Evolutionary conservation across 2,888 invertebrate genomes (phyloP).

Genomic region (Drosophila testacea): DNA sequence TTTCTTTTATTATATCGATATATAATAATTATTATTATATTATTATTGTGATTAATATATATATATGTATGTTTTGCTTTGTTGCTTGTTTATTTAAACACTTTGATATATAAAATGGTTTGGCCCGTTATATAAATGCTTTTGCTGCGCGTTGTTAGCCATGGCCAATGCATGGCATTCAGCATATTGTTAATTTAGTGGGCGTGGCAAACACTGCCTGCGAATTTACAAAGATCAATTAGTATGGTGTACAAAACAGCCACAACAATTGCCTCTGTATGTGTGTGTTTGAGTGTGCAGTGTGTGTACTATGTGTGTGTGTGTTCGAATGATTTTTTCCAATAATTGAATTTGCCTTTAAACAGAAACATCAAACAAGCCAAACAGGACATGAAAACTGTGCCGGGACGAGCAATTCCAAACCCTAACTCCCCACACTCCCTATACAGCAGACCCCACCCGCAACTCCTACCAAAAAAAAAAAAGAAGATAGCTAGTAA

Average conservation of each 20-base stretch:
- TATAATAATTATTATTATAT: not conserved
- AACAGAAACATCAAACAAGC: slow-evolving; percentile 46
- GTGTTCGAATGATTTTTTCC: slow-evolving; percentile 32
- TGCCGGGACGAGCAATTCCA: slow-evolving; percentile 35
- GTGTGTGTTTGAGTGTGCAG: slow-evolving; percentile 4
- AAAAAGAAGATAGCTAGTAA: not conserved
- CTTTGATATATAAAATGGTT: slow-evolving; percentile 76
- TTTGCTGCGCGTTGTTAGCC: slow-evolving; percentile 72
- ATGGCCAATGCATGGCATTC: slow-evolving; percentile 76
- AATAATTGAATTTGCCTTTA: slow-evolving; percentile 62
- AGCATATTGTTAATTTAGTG: slow-evolving; percentile 67
- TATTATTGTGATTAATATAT: not conserved
- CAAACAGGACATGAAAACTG: slow-evolving; percentile 49
- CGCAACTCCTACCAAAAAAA: not conserved
- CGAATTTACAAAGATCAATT: slow-evolving; percentile 27
- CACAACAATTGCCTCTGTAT: not conserved
- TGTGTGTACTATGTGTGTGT: slow-evolving; percentile 5
- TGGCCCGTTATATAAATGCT: slow-evolving; percentile 78
- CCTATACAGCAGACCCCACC: not conserved
- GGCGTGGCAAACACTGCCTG: slow-evolving; percentile 56
- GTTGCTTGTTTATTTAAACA: slow-evolving; percentile 66
- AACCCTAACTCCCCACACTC: not conserved
- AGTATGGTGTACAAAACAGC: not conserved
- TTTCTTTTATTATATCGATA: slow-evolving; percentile 6
- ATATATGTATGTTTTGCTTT: not conserved